A percentile compares a stretch with the other conserved stretches of the same genome.
phyloP scores from a whole-genome alignment of 2,113 vertebrate genomes.

The Psophia crepitans region DNA sequence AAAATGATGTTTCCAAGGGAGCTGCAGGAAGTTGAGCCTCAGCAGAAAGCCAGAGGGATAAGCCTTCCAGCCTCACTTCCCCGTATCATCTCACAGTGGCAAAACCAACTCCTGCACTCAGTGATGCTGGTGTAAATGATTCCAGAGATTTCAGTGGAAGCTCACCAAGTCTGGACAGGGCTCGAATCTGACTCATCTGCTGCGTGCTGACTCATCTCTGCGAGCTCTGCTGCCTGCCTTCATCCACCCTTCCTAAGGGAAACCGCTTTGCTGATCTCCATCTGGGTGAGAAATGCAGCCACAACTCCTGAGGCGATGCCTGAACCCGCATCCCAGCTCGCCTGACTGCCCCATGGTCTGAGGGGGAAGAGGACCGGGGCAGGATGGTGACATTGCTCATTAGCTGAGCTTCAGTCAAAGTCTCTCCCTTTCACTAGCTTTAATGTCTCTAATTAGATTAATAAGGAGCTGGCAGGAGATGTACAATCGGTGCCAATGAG shows the following conservation, averaged over 20 bases:
- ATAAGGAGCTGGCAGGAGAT: constrained; percentile 75
- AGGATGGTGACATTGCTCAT: constrained; percentile 63
- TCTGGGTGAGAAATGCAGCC: neutral
- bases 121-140: neutral
- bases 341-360: neutral
- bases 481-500: constrained; percentile 68
- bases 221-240: neutral
- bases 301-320: rapidly evolving
- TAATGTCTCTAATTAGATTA: constrained; percentile 81
- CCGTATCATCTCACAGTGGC: neutral
- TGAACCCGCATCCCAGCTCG: neutral
- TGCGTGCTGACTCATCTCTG: neutral
- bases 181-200: neutral
- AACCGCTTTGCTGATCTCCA: neutral
- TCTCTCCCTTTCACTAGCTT: constrained; percentile 42
- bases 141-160: neutral
- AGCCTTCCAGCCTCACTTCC: neutral
- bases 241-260: neutral
- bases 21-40: neutral
- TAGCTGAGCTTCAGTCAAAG: constrained; percentile 48
- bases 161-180: neutral
- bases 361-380: neutral
- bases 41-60: neutral
- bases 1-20: neutral
- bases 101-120: neutral